Base-by-base conservation (phyloP, 2,888 invertebrate genomes). In the Lathronympha strigana region DNA sequence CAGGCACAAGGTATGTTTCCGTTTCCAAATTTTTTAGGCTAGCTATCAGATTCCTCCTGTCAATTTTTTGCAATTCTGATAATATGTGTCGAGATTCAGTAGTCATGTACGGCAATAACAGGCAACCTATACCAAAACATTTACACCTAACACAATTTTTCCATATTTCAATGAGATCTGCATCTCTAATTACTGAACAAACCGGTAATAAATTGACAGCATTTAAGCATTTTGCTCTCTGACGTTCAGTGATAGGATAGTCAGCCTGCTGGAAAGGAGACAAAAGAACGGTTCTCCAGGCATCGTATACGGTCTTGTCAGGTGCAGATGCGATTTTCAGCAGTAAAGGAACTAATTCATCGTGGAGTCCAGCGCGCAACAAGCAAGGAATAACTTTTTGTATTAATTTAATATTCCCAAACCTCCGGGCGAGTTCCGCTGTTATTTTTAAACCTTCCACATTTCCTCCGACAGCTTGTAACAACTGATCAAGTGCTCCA, bases 191-290 rank as follows among this genome's bases (percentile, higher is more conserved):
- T 40, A 88, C 77, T 40, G 92, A 90, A 71, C 92, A 92, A 36
- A 88, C 74, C 1, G 92, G 91, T 67, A 92, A 77, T 62, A 92
- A 77, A 79, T 91, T 92, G 66, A 92, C 77, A 60, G 86, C 83
- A 69, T 86, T 87, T 31, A 91, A 73, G 76, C 92, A 92, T 70
- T 87, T 88, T 0, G 71, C 69, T 75, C 83, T 90, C 76, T 92
- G 92, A 31, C 84, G 83, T 69, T 89, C 92, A 38, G 90, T 90
- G 55, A 92, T 87, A 33, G 92, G 92, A 71, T 90, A 88, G 73
- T 92, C 92, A 1, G 92, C 91, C 8, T 81, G 81, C 80, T 90
- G 87, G 68, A 92, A 92, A 17, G 92, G 92, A 49, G 83, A 82
- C 66, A 92, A 72, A 61, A 92, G 81, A 68, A 90, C 81, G 8